Base-by-base conservation (phyloP, 2,113 vertebrate species). In the Tachysurus vachellii region DNA sequence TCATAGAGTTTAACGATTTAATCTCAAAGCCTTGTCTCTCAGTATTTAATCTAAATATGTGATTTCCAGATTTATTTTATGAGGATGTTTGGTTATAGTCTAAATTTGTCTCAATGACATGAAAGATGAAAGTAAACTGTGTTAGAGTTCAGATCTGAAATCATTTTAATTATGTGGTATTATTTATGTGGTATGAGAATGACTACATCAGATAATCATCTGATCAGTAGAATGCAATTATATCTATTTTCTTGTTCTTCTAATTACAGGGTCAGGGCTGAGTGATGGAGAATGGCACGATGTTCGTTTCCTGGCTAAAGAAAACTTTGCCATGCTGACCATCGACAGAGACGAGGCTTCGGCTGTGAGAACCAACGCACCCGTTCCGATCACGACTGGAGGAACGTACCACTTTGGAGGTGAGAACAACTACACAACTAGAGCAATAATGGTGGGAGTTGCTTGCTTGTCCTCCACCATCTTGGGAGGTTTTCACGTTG, bases 281-380 rank as follows among this genome's bases (percentile, higher is more conserved):
- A 97, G 97, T 42, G 97, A 99, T 0, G 98, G 98, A 6, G 97
- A 99, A 82, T 99, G 98, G 98, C 98, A 99, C 3, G 95, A 97
- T 0, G 94, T 98, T 44, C 96, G 96, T 8, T 95, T 99, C 88
- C 91, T 98, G 0, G 97, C 97, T 73, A 99, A 98, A 90, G 98
- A 99, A 85, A 99, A 99, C 92, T 98, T 97, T 88, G 97, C 96
- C 56, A 93, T 98, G 89, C 93, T 99, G 91, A 98, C 96, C n/a
- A 95, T 98, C 14, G 97, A 99, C 75, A 94, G 97, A 0, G 97
- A 97, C 0, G 95, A 99, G 92, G 95, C 96, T 0, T 98, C 98
- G 9, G 97, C 97, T 0, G 97, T 98, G 89, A 95, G 93, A 81
- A 97, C 96, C 21, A 97, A 95, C 71, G 97, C 97, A 23, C 97